Conservation (phyloP, 2,797 vertebrate genomes). For the Lemur catta region DNA sequence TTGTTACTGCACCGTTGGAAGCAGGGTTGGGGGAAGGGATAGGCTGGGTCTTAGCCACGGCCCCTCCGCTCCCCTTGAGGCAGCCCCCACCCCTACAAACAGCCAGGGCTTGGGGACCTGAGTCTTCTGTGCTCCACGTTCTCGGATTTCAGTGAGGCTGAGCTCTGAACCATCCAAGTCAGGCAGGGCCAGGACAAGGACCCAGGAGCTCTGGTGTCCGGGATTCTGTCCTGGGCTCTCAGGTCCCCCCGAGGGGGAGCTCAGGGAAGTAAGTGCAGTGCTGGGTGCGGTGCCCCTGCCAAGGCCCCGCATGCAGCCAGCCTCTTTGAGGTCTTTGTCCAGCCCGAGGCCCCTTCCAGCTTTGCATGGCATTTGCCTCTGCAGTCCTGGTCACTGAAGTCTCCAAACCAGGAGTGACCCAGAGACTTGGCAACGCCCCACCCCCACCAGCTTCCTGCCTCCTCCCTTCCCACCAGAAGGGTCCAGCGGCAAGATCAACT, state of each 20-base stretch:
- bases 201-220: background rate
- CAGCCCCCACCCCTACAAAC: background rate
- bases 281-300: background rate
- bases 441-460: background rate
- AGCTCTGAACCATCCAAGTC: background rate
- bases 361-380: background rate
- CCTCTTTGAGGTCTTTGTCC: background rate
- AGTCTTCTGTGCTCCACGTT: rapidly evolving
- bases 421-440: background rate
- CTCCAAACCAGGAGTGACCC: background rate
- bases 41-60: background rate
- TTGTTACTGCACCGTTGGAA: background rate
- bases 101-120: rapidly evolving
- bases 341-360: rapidly evolving
- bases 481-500: constrained; percentile 69
- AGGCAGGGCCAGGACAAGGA: background rate
- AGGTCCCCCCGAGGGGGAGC: background rate
- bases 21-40: background rate
- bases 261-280: rapidly evolving
- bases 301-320: rapidly evolving
- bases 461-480: constrained; percentile 55
- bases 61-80: background rate
- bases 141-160: background rate
- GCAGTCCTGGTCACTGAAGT: background rate
- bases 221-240: background rate